Evolutionary conservation across 2,888 invertebrate species (phyloP).

Genomic region (Brachyptera putata): DNA sequence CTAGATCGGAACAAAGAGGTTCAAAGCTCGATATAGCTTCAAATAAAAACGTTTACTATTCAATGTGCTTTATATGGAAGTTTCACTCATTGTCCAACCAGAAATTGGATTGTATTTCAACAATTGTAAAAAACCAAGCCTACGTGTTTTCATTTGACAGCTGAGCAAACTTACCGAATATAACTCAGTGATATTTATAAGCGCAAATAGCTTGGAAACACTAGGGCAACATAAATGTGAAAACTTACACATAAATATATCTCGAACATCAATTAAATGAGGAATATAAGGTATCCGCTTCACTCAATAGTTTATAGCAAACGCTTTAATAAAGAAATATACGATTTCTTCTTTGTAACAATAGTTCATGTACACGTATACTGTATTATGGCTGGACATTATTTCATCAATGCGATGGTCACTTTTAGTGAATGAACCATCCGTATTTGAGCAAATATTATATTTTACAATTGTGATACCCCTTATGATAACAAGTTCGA

Average conservation of each 20-base stretch:
- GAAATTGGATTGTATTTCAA: slow-evolving; percentile 18
- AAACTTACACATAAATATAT: slow-evolving; percentile 1
- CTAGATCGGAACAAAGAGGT: not conserved
- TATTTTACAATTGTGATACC: too few relatives aligned
- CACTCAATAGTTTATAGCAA: too few relatives aligned
- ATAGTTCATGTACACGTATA: too few relatives aligned
- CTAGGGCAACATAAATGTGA: not conserved
- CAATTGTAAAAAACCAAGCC: slow-evolving; percentile 8
- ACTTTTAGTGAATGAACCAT: too few relatives aligned
- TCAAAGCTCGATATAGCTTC: slow-evolving; percentile 11
- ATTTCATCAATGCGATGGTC: too few relatives aligned
- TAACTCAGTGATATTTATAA: slow-evolving; percentile 3
- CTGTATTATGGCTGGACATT: too few relatives aligned
- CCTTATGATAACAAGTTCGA: too few relatives aligned
- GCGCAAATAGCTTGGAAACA: slow-evolving; percentile 10
- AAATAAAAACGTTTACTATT: slow-evolving; percentile 4
- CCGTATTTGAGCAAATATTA: too few relatives aligned
- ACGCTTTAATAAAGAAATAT: too few relatives aligned
- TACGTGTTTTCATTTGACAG: slow-evolving; percentile 17
- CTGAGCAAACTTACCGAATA: not conserved
- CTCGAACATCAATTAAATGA: slow-evolving; percentile 6
- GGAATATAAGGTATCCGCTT: slow-evolving; percentile 1
- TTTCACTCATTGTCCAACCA: slow-evolving; percentile 12
- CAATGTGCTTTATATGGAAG: slow-evolving; percentile 16
- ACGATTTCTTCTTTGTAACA: too few relatives aligned